Conservation (phyloP, 1,140 invertebrate genomes). For the Wiebesia pumilae region DNA sequence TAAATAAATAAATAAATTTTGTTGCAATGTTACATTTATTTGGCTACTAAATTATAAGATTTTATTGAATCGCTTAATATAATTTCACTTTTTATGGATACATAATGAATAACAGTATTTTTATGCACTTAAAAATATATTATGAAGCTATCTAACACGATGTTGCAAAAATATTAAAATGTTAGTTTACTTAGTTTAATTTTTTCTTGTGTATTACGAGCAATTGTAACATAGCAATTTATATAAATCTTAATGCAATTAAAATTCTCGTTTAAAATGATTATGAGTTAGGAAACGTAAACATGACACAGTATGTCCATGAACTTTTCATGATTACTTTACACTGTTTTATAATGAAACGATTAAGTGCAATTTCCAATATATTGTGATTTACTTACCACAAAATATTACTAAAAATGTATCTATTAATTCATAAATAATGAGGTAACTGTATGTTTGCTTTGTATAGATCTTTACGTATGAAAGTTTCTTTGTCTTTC, state of each 20-base stretch:
- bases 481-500: too few species aligned
- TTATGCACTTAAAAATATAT: background rate
- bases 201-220: slow-evolving; percentile 24
- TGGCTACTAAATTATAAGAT: background rate
- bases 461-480: background rate
- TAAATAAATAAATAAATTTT: too few species aligned
- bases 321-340: slow-evolving; percentile 36
- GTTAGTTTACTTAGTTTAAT: background rate
- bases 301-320: slow-evolving; percentile 48
- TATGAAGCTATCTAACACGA: slow-evolving; percentile 7
- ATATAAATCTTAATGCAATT: slow-evolving; percentile 43
- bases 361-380: background rate
- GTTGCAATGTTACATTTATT: too few species aligned
- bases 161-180: slow-evolving; percentile 33
- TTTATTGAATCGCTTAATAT: background rate
- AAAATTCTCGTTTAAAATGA: slow-evolving; percentile 40
- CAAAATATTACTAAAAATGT: slow-evolving; percentile 11
- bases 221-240: slow-evolving; percentile 41
- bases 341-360: slow-evolving; percentile 9
- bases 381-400: background rate
- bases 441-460: slow-evolving; percentile 11
- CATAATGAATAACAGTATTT: slow-evolving; percentile 12
- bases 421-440: slow-evolving; percentile 12
- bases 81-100: background rate
- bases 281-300: slow-evolving; percentile 40